Percentiles rank a stretch among this genome's conserved stretches.
These are phyloP conservation scores for Busarellus nigricollis DNA, from an alignment of 2,797 vertebrate genomes.

Conservation along the genomic window DNA sequence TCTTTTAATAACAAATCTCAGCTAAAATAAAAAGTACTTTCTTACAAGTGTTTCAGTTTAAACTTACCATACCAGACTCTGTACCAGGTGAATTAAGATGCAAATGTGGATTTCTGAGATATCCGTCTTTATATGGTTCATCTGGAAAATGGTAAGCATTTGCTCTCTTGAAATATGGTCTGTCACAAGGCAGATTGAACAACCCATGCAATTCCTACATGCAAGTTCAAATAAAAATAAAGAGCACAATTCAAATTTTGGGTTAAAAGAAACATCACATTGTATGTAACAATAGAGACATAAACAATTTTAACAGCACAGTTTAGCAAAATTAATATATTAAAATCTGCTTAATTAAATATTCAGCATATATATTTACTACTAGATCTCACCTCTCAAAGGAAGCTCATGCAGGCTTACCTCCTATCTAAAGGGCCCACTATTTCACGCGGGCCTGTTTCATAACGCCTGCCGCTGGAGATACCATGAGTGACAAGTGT, in stretches of 20 bases:
- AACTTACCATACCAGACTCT: conserved; percentile 84
- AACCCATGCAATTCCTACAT: conserved; percentile 85
- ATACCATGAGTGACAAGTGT: rapidly evolving
- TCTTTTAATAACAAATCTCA: neutral
- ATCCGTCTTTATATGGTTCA: conserved; percentile 88
- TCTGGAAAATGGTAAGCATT: conserved; percentile 91
- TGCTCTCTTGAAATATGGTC: conserved; percentile 88
- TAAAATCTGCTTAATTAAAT: neutral
- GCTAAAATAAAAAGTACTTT: neutral
- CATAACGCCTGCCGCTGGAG: neutral
- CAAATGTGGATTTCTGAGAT: conserved; percentile 88
- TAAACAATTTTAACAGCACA: neutral
- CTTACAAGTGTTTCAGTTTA: neutral
- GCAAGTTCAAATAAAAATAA: conserved; percentile 8
- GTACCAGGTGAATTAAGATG: conserved; percentile 81
- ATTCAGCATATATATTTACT: neutral
- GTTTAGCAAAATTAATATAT: neutral
- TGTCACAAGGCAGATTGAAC: conserved; percentile 83
- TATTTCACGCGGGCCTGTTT: neutral
- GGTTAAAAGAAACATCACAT: neutral
- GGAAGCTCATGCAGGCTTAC: neutral
- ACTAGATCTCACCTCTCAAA: neutral
- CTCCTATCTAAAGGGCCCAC: neutral
- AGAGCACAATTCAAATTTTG: neutral
- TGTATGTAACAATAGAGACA: neutral